phyloP scores from a whole-genome alignment of 2,113 vertebrate genomes.

The Smithornis capensis region DNA sequence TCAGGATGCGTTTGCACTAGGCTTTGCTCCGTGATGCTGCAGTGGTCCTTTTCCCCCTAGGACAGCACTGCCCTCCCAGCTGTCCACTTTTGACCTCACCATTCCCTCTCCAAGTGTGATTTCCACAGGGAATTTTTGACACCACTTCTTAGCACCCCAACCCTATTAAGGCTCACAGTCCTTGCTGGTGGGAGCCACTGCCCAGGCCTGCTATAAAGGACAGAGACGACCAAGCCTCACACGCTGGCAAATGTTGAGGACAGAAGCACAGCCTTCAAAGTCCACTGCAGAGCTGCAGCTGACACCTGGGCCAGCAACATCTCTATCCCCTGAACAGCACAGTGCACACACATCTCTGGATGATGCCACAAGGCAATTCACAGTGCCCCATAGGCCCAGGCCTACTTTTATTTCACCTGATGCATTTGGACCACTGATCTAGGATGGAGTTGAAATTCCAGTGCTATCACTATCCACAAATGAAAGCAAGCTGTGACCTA shows the following conservation, averaged over 20 bases:
- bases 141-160: rapidly evolving
- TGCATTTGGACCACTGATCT: not conserved
- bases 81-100: not conserved
- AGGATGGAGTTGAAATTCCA: not conserved
- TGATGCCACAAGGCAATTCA: not conserved
- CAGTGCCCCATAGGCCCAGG: not conserved
- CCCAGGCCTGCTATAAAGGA: not conserved
- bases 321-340: not conserved
- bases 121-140: not conserved
- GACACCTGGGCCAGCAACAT: not conserved
- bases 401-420: not conserved
- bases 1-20: rapidly evolving
- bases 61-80: not conserved
- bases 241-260: not conserved
- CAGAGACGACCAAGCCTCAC: not conserved
- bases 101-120: not conserved
- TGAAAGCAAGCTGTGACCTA: not conserved
- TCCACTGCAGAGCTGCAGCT: not conserved
- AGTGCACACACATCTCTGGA: not conserved
- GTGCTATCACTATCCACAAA: not conserved
- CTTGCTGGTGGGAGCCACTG: not conserved
- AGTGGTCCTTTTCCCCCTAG: not conserved
- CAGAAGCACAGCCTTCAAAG: not conserved
- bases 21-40: not conserved
- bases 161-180: not conserved